These are phyloP conservation scores for Hemiscyllium ocellatum DNA, from an alignment of 2,113 vertebrate genomes.

Conservation along the genomic window DNA sequence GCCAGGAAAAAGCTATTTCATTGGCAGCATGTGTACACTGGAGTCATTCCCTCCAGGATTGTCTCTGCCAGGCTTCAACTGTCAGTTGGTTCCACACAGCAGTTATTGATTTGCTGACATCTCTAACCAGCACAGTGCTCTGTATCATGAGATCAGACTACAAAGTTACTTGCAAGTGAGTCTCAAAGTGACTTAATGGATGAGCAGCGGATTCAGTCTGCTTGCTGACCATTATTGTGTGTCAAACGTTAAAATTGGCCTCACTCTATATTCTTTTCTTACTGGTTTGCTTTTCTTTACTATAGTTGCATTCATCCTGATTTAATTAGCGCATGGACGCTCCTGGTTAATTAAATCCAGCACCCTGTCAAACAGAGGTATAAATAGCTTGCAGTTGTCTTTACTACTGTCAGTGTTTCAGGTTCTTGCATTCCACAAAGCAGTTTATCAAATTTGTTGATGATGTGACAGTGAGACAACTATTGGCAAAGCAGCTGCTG, in stretches of 20 bases:
- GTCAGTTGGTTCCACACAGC: background rate
- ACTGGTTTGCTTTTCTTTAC: background rate
- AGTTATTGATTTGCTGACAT: background rate
- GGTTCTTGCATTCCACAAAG: background rate
- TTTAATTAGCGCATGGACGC: background rate
- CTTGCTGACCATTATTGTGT: background rate
- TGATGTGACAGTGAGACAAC: background rate
- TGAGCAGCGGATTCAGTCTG: background rate
- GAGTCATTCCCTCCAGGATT: background rate
- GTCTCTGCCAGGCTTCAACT: background rate
- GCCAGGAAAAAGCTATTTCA: background rate
- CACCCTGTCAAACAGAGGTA: background rate
- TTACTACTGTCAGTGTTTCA: background rate
- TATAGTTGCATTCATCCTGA: background rate
- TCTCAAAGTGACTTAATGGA: background rate
- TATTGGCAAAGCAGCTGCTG: background rate
- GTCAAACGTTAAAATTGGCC: background rate
- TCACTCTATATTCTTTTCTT: background rate
- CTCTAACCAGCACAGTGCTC: background rate
- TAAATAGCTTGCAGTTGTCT: slow-evolving; percentile 7
- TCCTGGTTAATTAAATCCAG: background rate
- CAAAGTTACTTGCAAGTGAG: background rate
- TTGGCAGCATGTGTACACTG: background rate
- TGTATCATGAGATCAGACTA: background rate
- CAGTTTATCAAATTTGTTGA: background rate